Evolutionary conservation across 2,113 vertebrate species (phyloP), one percentile per base, ranked within the genome.

Genomic region (Tamias sibiricus): DNA sequence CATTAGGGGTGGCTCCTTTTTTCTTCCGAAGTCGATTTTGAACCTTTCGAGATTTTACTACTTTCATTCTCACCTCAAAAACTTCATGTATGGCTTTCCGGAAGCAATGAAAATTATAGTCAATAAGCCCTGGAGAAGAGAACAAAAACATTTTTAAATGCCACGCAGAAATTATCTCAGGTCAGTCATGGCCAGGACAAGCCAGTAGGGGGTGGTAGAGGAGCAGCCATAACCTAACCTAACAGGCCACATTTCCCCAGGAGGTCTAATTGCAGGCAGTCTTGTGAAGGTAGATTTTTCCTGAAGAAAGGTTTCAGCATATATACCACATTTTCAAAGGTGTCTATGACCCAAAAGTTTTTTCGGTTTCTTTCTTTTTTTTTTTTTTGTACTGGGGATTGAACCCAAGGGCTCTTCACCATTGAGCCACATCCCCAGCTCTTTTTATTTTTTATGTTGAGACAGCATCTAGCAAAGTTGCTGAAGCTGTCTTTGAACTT

Each of bases 71-170:
- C 74, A 99, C 99, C 94, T 99, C 99, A 97, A 99, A 99, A 71
- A 99, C 99, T 97, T 99, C 99, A 97, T 99, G 99, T 96, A 99
- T 99, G 97, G 99, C 99, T 97, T 99, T 99, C 97, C 99, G 99
- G 96, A 99, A 99, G 97, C 99, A 99, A 98, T 99, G 99, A 98
- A 99, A 99, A 98, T 99, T 99, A 98, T 99, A 99, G 99, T 99
- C 99, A 94, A 99, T 99, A 68, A 99, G 98, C 93, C 99, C 99
- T 99, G 97, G 76, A 66, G 82, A 83, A 95, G 72, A 95, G 88
- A 95, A 96, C 40, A 98, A 75, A 97, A 97, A 94, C 20, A 83
- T 40, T 81, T 77, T n/a, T 24, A 62, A 96, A 49, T n/a, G 11
- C 44, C 35, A 20, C 11, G 26, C 0, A 54, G n/a, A 82, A 81